Conservation (phyloP, 2,888 invertebrate genomes). For the Chromoteleia sp. region DNA sequence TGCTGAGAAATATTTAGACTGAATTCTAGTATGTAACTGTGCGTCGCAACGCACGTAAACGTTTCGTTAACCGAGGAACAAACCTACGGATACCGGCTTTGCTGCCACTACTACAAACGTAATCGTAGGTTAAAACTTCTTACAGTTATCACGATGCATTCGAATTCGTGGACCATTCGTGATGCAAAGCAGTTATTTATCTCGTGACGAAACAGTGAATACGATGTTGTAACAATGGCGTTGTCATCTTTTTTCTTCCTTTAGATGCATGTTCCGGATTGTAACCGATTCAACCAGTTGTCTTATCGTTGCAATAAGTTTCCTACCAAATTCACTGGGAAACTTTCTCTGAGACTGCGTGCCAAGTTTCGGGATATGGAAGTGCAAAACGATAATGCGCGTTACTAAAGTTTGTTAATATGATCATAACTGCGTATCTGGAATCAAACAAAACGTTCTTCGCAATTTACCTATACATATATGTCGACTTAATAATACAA, state of each 20-base stretch:
- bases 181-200: constrained; percentile 3
- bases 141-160: not conserved
- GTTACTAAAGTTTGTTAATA: constrained; percentile 63
- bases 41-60: constrained; percentile 1
- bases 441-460: constrained; percentile 44
- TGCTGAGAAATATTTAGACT: constrained; percentile 2
- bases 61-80: not conserved
- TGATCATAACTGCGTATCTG: constrained; percentile 53
- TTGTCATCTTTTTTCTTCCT: constrained; percentile 27
- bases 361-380: constrained; percentile 66
- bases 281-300: constrained; percentile 56
- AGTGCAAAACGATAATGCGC: constrained; percentile 64
- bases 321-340: constrained; percentile 59
- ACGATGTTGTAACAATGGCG: constrained; percentile 17
- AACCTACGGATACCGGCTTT: not conserved
- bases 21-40: not conserved
- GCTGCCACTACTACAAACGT: no score
- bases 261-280: constrained; percentile 41
- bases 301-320: constrained; percentile 65
- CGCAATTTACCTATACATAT: constrained; percentile 16
- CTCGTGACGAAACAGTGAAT: constrained; percentile 16
- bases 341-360: constrained; percentile 61
- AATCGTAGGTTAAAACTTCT: not conserved
- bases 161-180: not conserved
- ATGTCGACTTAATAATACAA: constrained; percentile 14